Evolutionary conservation across 2,888 invertebrate genomes (phyloP).

Genomic region (Toxonevra muliebris): DNA sequence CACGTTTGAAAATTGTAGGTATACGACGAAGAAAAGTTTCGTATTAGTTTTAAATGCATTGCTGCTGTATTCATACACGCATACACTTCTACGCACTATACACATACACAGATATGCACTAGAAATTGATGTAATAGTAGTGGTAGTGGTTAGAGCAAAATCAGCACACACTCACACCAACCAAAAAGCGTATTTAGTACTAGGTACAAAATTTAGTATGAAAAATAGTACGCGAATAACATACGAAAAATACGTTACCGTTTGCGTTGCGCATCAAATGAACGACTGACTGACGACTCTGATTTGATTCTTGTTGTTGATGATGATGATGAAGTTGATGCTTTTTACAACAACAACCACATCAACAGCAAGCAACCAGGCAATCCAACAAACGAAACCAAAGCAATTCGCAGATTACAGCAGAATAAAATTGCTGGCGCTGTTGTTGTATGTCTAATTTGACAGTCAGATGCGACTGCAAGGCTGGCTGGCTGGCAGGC

Average conservation of each 20-base stretch:
- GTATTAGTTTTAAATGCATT: too few relatives aligned
- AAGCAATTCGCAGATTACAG: constrained; percentile 17
- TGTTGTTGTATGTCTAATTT: constrained; percentile 25
- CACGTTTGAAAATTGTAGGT: too few relatives aligned
- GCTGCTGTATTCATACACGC: too few relatives aligned
- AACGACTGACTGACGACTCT: constrained; percentile 41
- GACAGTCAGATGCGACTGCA: constrained; percentile 28
- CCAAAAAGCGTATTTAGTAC: constrained; percentile 1
- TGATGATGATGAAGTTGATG: not conserved
- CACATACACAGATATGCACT: too few relatives aligned
- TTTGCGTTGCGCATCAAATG: constrained; percentile 42
- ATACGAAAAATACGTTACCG: constrained; percentile 32
- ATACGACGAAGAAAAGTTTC: too few relatives aligned
- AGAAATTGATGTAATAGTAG: too few relatives aligned
- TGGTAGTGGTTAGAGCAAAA: too few relatives aligned
- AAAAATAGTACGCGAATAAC: constrained; percentile 14
- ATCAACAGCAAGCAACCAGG: constrained; percentile 6
- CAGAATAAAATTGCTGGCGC: not conserved
- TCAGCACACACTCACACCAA: not conserved
- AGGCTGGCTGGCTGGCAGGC: constrained; percentile 15
- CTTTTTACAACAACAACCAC: not conserved
- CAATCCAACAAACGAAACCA: constrained; percentile 22
- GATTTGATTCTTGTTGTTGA: constrained; percentile 10
- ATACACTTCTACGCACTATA: too few relatives aligned
- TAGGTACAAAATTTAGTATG: too few relatives aligned